These are phyloP conservation scores for Rhodinocichla rosea DNA, from an alignment of 2,113 vertebrate species.

Conservation along the genomic window DNA sequence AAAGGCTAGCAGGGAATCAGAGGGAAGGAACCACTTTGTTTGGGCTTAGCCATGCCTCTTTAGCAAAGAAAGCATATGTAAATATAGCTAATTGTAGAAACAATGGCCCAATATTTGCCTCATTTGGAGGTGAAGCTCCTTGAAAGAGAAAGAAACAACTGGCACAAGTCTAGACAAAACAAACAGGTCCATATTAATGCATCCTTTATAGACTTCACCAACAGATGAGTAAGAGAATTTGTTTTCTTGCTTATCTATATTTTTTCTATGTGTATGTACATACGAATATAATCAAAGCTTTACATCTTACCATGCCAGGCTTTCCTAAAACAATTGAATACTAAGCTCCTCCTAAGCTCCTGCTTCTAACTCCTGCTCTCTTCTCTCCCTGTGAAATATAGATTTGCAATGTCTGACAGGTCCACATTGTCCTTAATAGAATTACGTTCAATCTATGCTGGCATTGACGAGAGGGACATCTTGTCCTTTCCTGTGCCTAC, in stretches of 20 bases:
- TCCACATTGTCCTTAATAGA: background rate
- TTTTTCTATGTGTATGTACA: background rate
- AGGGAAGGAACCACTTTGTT: background rate
- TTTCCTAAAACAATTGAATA: background rate
- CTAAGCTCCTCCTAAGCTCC: background rate
- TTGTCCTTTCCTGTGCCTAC: background rate
- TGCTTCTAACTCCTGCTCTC: background rate
- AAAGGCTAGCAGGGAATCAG: background rate
- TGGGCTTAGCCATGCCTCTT: background rate
- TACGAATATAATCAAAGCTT: background rate
- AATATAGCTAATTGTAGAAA: background rate
- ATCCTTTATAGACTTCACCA: background rate
- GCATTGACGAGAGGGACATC: background rate
- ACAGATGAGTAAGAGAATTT: background rate
- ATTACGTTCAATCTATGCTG: constrained; percentile 17
- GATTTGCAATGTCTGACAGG: constrained; percentile 13
- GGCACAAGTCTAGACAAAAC: background rate
- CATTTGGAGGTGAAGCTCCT: background rate
- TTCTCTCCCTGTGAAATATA: background rate
- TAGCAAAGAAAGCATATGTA: background rate
- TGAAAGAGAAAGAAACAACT: background rate
- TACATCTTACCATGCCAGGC: background rate
- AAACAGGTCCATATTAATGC: background rate
- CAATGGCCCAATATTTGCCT: background rate
- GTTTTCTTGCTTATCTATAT: background rate